These are phyloP conservation scores for Calonectris borealis DNA, from an alignment of 2,113 vertebrate species.

Conservation along the genomic window DNA sequence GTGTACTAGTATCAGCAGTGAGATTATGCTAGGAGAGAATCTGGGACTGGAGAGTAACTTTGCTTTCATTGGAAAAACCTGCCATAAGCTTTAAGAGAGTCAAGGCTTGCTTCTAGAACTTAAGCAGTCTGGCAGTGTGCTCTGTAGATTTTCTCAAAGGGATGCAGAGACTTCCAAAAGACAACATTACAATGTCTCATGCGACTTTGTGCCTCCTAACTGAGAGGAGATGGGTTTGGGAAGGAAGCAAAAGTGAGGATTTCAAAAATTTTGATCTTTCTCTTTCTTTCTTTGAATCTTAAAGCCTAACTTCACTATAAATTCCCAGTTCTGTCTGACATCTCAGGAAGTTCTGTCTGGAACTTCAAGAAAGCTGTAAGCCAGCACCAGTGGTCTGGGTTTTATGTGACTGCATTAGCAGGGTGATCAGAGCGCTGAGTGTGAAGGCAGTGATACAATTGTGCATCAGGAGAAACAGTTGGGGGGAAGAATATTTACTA, in stretches of 20 bases:
- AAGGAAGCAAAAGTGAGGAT: not conserved
- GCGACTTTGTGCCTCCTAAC: not conserved
- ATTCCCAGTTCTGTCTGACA: slow-evolving; percentile 2
- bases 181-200: not conserved
- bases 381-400: not conserved
- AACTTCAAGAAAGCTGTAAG: not conserved
- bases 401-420: not conserved
- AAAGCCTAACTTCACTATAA: not conserved
- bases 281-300: not conserved
- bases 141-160: not conserved
- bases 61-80: not conserved
- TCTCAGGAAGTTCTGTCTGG: not conserved
- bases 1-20: not conserved
- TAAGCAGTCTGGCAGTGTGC: not conserved
- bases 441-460: not conserved
- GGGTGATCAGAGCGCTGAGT: not conserved
- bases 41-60: not conserved
- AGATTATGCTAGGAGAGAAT: not conserved
- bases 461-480: not conserved
- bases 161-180: not conserved
- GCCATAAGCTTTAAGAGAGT: not conserved
- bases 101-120: not conserved
- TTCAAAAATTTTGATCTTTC: not conserved
- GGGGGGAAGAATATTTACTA: not conserved
- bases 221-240: not conserved